A percentile compares a stretch with the other conserved stretches of the same genome.
These are phyloP conservation scores for Electrophaes corylata DNA, from an alignment of 2,888 invertebrate genomes.

Conservation along the genomic window DNA sequence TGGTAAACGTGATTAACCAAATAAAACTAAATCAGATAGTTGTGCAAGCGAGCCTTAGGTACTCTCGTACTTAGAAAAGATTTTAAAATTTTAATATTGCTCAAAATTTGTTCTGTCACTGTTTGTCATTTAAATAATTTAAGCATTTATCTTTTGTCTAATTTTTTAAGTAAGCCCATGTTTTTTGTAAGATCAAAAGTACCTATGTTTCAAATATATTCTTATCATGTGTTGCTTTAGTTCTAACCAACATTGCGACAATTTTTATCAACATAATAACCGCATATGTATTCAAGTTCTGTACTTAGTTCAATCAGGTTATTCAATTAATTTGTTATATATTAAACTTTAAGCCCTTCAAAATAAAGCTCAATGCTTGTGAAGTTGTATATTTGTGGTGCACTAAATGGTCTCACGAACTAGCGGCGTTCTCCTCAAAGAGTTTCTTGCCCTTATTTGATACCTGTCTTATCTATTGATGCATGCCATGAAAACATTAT, in stretches of 20 bases:
- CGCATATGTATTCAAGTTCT: slow-evolving; percentile 75
- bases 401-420: slow-evolving; percentile 65
- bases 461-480: slow-evolving; percentile 52
- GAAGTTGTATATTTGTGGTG: slow-evolving; percentile 41
- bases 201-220: slow-evolving; percentile 44
- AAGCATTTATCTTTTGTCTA: no score
- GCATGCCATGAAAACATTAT: slow-evolving; percentile 55
- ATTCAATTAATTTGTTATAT: slow-evolving; percentile 10
- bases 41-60: no score
- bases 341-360: slow-evolving; percentile 41
- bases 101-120: no score
- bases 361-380: slow-evolving; percentile 42
- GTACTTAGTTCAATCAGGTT: slow-evolving; percentile 54
- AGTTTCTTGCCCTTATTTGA: slow-evolving; percentile 52
- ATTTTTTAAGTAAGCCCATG: no score
- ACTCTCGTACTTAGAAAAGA: no score
- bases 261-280: slow-evolving; percentile 76
- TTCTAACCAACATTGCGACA: slow-evolving; percentile 64
- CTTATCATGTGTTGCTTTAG: slow-evolving; percentile 54
- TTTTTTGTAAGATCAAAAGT: slow-evolving; percentile 6
- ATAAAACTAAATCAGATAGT: no score
- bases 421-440: slow-evolving; percentile 55
- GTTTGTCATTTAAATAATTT: no score
- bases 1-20: no score
- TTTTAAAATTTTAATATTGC: no score